Conservation (phyloP, 2,888 invertebrate genomes). For the Drosophila acutilabella region DNA sequence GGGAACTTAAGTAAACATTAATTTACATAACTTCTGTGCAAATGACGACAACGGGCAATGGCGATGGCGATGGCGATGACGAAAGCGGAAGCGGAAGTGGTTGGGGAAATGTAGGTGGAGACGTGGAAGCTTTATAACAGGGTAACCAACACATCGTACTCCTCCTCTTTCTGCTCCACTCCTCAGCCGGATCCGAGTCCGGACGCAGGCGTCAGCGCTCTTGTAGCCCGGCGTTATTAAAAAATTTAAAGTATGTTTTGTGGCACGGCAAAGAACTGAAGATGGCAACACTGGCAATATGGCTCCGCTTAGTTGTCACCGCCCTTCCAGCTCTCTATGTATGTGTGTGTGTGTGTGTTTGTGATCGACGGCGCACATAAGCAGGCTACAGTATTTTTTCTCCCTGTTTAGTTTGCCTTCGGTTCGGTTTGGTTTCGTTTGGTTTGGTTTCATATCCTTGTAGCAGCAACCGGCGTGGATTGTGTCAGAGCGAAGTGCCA, state of each 20-base stretch:
- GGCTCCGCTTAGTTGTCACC: conserved; percentile 77
- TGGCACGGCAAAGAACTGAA: conserved; percentile 54
- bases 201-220: conserved; percentile 68
- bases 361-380: conserved; percentile 77
- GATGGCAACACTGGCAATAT: conserved; percentile 64
- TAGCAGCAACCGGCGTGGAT: conserved; percentile 60
- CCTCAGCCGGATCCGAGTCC: conserved; percentile 54
- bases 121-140: conserved; percentile 6
- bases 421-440: conserved; percentile 19
- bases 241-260: conserved; percentile 84
- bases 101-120: not conserved
- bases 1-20: conserved; percentile 85
- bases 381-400: conserved; percentile 47
- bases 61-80: conserved; percentile 3
- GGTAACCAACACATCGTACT: conserved; percentile 14
- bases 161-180: not conserved
- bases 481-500: conserved; percentile 71
- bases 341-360: conserved; percentile 40
- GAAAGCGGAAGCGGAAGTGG: not conserved
- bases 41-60: conserved; percentile 73
- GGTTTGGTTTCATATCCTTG: conserved; percentile 63
- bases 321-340: conserved; percentile 46
- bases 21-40: conserved; percentile 85
- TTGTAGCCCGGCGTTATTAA: conserved; percentile 81
- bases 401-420: conserved; percentile 16